Base-by-base conservation (phyloP, 23 tunicate species). In the Halocynthia aurantium region DNA sequence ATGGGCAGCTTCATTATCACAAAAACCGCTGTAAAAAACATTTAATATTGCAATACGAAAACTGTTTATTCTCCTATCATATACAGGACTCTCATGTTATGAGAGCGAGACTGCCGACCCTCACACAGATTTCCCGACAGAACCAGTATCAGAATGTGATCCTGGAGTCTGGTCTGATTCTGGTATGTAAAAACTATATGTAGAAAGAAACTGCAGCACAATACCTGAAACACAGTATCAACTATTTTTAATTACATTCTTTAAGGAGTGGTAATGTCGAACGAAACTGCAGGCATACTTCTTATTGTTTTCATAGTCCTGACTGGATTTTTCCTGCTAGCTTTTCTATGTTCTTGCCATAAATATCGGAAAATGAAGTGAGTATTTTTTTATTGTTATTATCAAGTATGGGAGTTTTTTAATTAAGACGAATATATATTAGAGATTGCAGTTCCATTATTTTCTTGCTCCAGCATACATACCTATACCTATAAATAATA, bases 251-350 rank as follows among this genome's bases (percentile, higher is more conserved):
- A 52, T 54, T 75, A 57, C 5, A 15, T 22, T 12, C 18, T 50
- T 75, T 53, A 52, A 85, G 90, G 90, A 19, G 54, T 85, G 63
- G 72, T 49, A 6, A 54, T 88, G 77, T 68, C 95, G 68, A 88
- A 88, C 73, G 95, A 88, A 51, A 72, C 73, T 5, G 88, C 95
- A 6, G 95, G 72, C 8, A 83, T 83, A 13, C 75, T 88, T 69
- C 67, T 88, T 72, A 75, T 88, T 53, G 78, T 67, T 18, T 88
- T 88, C 52, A 79, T 80, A 20, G 76, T 57, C 72, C 10, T 80
- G 49, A 73, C 88, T 17, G 78, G 72, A 6, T 55, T 79, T 65
- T 83, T 88, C 52, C 66, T 88, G 63, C 17, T 87, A 8, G 71
- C 70, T 6, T 58, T 75, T 7, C 20, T 86, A 6, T 10, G 75